Base-by-base conservation (phyloP, 2,888 invertebrate genomes). In the Protodeltote pygarga region DNA sequence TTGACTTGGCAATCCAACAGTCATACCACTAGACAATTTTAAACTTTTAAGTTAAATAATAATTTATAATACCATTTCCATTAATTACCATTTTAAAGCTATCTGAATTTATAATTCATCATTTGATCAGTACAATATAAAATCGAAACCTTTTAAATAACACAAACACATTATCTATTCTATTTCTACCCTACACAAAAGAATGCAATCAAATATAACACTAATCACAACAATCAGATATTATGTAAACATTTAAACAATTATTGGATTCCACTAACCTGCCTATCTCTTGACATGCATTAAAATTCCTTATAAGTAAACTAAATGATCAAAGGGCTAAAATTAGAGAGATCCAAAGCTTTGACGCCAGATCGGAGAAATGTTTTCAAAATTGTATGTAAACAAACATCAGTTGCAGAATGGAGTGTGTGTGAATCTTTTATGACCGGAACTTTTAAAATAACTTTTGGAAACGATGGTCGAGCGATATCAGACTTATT, bases 271-370 rank as follows among this genome's bases (percentile, higher is more conserved):
- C 38, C 28, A 45, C 50, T 31, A 42, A 52, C 51, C 46, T 61
- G 51, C 39, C 59, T 46, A n/a, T 38, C 25, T 31, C 40, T 52
- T 55, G 61, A 66, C 64, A 63, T 63, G 57, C 68, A 65, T 70
- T 69, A 71, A 75, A 73, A 78, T 73, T 66, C 71, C 64, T 64
- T 69, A 73, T 73, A 75, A 66, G 72, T 70, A 72, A 77, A 71
- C 71, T 66, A 39, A 69, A 73, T 77, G 79, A 87, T 87, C 87
- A 89, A 89, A 87, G 83, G 73, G 73, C 82, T 75, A 83, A 80
- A 81, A 77, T 83, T 82, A 73, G 74, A 68, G 40, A 65, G 66
- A 73, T 76, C 77, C 77, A 76, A 77, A 81, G 83, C 80, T 59
- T 60, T 69, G 68, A 52, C 53, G 53, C 71, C 71, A 70, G 73